Conservation (phyloP, 2,888 invertebrate genomes). For the Stramonita haemastoma region DNA sequence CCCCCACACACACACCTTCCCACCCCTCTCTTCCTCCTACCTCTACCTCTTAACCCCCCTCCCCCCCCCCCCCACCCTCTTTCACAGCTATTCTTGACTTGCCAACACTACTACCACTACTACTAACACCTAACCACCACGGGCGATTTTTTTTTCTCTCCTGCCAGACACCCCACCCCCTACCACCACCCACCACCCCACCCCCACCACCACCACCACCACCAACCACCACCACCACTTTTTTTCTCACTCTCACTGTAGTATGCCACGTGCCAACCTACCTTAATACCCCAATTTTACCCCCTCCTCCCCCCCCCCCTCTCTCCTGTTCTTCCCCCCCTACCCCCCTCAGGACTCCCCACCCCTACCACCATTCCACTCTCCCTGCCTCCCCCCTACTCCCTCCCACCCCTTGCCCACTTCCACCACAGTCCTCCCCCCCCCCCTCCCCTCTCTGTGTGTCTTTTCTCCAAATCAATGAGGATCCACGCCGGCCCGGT, state of each 20-base stretch:
- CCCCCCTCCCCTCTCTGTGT: neutral
- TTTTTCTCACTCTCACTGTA: no score
- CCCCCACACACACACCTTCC: no score
- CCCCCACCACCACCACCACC: neutral
- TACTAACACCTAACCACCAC: neutral
- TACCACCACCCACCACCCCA: neutral
- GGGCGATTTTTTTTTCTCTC: neutral
- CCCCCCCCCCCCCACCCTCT: neutral
- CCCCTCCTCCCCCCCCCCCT: no score
- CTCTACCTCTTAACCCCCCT: neutral
- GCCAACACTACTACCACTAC: neutral
- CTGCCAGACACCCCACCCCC: neutral
- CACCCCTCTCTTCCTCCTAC: neutral
- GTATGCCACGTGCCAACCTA: slow-evolving; percentile 14
- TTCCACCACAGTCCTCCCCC: neutral
- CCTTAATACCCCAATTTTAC: slow-evolving; percentile 7
- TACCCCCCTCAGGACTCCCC: no score
- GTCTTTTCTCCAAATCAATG: neutral
- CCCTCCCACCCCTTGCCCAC: neutral
- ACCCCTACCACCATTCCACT: no score
- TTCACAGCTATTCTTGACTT: neutral
- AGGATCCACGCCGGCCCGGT: neutral
- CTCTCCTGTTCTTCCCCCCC: no score
- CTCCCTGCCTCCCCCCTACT: neutral
- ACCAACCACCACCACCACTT: neutral